Conservation (phyloP, 2,113 vertebrate species). For the Grammomys surdaster region DNA sequence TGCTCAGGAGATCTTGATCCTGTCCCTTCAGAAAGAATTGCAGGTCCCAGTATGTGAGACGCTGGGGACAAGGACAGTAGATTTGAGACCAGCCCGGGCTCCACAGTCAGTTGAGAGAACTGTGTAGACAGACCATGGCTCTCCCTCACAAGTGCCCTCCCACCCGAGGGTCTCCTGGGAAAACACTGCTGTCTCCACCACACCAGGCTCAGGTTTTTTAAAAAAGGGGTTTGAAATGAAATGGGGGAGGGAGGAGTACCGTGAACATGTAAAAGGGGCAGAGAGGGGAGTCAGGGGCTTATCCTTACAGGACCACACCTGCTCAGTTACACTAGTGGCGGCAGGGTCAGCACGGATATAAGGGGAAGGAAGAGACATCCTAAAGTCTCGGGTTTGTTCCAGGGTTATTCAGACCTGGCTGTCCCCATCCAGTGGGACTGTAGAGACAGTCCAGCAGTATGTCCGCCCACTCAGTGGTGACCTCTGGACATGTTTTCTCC, state of each 20-base stretch:
- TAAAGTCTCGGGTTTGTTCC: not conserved
- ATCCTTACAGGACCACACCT: not conserved
- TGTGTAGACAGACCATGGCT: not conserved
- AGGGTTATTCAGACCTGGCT: not conserved
- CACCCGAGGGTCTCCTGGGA: not conserved
- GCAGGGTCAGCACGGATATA: not conserved
- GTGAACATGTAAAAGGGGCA: not conserved
- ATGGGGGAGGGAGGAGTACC: not conserved
- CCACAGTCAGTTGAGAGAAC: not conserved
- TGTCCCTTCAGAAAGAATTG: not conserved
- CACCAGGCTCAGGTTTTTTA: not conserved
- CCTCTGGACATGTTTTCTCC: not conserved
- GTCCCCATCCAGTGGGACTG: not conserved
- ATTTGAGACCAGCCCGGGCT: not conserved
- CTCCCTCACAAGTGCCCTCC: not conserved
- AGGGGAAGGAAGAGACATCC: not conserved
- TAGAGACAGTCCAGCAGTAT: accelerated
- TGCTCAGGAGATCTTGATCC: not conserved
- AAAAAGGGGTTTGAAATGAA: not conserved
- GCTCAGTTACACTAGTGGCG: accelerated
- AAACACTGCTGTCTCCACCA: not conserved
- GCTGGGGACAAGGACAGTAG: too few species aligned
- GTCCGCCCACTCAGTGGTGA: not conserved
- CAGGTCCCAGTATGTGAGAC: not conserved
- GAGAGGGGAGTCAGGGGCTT: not conserved